A percentile compares a stretch with the other conserved stretches of the same genome.
Conservation (phyloP, 2,888 invertebrate species). For the Beris chalybata region DNA sequence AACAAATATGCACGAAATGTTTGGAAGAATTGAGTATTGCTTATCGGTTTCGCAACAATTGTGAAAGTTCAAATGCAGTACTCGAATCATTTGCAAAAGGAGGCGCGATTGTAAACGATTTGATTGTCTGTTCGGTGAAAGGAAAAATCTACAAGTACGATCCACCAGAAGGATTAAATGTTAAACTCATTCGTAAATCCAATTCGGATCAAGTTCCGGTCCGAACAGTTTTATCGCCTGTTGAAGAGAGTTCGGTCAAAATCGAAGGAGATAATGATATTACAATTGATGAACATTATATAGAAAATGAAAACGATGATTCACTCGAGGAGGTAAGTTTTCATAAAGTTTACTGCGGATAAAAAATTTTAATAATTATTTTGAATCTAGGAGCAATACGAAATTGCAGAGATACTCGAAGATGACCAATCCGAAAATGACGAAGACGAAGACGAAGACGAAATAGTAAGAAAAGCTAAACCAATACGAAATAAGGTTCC, state of each 20-base stretch:
- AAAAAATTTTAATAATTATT: too few relatives aligned
- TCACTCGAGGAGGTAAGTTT: too few relatives aligned
- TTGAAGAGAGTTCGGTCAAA: neutral
- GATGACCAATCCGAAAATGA: too few relatives aligned
- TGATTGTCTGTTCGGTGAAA: constrained; percentile 27
- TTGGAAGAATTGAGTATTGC: constrained; percentile 49
- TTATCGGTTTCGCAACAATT: constrained; percentile 52
- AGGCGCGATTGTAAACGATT: constrained; percentile 25
- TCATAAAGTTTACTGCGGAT: too few relatives aligned
- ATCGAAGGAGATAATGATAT: neutral
- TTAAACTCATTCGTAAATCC: constrained; percentile 33
- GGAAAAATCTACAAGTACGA: constrained; percentile 35
- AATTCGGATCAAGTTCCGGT: neutral
- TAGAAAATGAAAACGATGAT: too few relatives aligned
- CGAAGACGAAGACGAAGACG: neutral
- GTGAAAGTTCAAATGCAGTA: constrained; percentile 49
- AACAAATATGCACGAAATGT: constrained; percentile 51
- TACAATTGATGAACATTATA: too few relatives aligned
- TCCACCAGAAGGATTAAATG: constrained; percentile 36
- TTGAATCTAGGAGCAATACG: too few relatives aligned
- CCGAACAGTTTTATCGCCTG: neutral
- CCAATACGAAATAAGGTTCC: neutral
- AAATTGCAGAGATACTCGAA: too few relatives aligned
- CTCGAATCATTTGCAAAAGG: constrained; percentile 45
- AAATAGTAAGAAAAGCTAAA: neutral